A percentile compares a stretch with the other conserved stretches of the same genome.
Evolutionary conservation across 2,113 vertebrate species (phyloP).

Genomic region (Serilophus lunatus): DNA sequence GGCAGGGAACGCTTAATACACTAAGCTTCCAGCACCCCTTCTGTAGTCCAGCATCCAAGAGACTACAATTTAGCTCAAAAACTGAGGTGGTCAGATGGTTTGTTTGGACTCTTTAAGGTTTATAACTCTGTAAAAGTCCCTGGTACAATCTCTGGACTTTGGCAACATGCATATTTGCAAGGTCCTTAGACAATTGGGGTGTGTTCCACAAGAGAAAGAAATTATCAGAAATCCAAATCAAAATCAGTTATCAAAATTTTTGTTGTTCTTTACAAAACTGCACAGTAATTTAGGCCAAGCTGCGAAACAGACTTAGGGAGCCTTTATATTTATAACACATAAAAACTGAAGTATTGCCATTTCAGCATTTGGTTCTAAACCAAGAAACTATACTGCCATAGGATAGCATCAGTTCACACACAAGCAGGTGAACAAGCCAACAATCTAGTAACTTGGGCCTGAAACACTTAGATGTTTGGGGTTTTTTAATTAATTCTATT

Average conservation of each 20-base stretch:
- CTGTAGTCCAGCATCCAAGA: not conserved
- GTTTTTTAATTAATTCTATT: not conserved
- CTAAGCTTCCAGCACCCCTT: not conserved
- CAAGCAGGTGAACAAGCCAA: not conserved
- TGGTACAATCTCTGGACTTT: not conserved
- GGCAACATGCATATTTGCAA: not conserved
- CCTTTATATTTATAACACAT: not conserved
- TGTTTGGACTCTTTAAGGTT: not conserved
- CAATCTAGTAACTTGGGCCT: not conserved
- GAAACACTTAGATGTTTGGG: not conserved
- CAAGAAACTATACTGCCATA: not conserved
- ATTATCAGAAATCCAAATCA: not conserved
- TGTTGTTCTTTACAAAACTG: not conserved
- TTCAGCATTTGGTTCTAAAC: not conserved
- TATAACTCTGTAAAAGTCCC: not conserved
- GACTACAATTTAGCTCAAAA: not conserved
- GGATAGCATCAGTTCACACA: not conserved
- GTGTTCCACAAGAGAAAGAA: not conserved
- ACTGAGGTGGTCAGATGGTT: not conserved
- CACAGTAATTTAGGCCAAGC: not conserved
- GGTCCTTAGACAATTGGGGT: fast-evolving
- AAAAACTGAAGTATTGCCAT: not conserved
- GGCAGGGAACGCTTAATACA: not conserved
- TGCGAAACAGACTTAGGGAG: not conserved
- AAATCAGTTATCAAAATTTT: fast-evolving